phyloP scores from a whole-genome alignment of 2,113 vertebrate genomes.

The Rhombomys opimus region DNA sequence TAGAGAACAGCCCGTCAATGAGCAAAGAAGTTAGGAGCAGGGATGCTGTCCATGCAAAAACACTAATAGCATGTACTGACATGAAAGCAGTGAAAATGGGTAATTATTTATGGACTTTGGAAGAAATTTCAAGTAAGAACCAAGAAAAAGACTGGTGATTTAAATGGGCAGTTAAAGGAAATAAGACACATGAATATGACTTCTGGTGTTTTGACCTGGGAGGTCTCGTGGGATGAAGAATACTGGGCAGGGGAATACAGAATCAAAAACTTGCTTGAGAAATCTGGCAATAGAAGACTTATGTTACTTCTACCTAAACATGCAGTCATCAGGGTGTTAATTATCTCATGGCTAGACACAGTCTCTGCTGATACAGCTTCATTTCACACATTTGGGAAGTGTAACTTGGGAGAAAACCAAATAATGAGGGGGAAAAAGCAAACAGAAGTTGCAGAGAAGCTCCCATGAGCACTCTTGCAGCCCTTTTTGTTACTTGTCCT shows the following conservation, averaged over 20 bases:
- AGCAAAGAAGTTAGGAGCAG: accelerated
- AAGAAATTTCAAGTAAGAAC: neutral
- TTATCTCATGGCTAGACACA: neutral
- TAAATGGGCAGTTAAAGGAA: neutral
- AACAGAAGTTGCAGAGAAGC: neutral
- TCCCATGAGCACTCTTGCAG: accelerated
- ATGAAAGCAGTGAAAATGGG: neutral
- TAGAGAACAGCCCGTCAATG: neutral
- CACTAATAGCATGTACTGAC: neutral
- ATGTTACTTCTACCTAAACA: conserved; percentile 20
- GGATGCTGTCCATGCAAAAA: neutral
- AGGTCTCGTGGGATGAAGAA: neutral
- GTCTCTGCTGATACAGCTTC: neutral
- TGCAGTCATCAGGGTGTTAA: conserved; percentile 14
- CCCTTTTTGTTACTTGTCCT: neutral
- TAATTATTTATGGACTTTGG: neutral
- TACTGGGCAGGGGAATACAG: neutral
- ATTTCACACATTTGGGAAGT: conserved; percentile 54
- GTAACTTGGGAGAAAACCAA: conserved; percentile 31
- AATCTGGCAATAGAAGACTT: neutral
- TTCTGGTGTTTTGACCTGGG: neutral
- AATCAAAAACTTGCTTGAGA: conserved; percentile 34
- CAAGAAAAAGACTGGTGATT: neutral
- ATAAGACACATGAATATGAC: neutral
- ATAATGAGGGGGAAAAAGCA: neutral